Conservation (phyloP, 2,113 vertebrate species). For the Pao palembangensis region DNA sequence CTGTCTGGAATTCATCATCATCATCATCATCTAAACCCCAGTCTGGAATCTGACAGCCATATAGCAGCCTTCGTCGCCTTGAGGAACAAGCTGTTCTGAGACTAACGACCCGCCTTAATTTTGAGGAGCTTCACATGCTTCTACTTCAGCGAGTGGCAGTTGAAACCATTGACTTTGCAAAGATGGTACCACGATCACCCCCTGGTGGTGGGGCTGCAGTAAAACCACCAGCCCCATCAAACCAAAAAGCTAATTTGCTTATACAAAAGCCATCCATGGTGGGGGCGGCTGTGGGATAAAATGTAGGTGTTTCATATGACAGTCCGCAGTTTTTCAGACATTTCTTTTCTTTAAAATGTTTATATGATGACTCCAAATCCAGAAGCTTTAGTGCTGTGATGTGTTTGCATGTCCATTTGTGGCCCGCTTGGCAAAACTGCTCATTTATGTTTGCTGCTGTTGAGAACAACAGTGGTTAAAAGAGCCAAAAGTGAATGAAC, state of each 20-base stretch:
- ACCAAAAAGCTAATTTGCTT: too few species aligned
- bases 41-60: conserved; percentile 54
- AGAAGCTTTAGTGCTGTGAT: not conserved
- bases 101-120: too few species aligned
- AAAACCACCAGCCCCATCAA: too few species aligned
- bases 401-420: not conserved
- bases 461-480: not conserved
- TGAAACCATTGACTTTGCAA: too few species aligned
- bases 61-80: conserved; percentile 42
- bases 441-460: not conserved
- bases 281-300: too few species aligned
- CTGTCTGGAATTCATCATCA: conserved; percentile 53
- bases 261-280: too few species aligned
- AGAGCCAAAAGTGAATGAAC: not conserved
- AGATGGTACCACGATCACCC: too few species aligned
- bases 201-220: too few species aligned
- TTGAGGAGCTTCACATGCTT: too few species aligned
- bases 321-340: not conserved
- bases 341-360: not conserved
- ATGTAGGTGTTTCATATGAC: not conserved
- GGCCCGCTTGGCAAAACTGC: not conserved
- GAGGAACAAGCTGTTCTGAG: conserved; percentile 11
- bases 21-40: conserved; percentile 18
- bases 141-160: too few species aligned
- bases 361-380: too few species aligned